Conservation (phyloP, 1,140 invertebrate species). For the fruit fly (Drosophila melanogaster) region Release_6_plus_ISO1_MT NC_004354.4:19756501-19757000, state of each 20-base stretch:
- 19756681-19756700: constrained; percentile 96
- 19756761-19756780: constrained; percentile 91
- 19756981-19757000: not conserved
- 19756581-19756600: not conserved
- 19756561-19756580: too few species aligned
- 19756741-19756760: constrained; percentile 91
- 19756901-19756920: constrained; percentile 97
- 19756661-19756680: constrained; percentile 92
- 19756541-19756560: constrained; percentile 75
- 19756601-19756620: constrained; percentile 87
- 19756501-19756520: constrained; percentile 94
- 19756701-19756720: constrained; percentile 98
- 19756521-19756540: constrained; percentile 91
- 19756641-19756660: constrained; percentile 92
- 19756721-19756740: constrained; percentile 97
- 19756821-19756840: not conserved
- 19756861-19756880: constrained; percentile 90
- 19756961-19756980: constrained; percentile 93
- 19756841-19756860: too few species aligned
- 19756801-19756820: constrained; percentile 86
- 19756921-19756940: constrained; percentile 94
- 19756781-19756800: constrained; percentile 92
- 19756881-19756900: constrained; percentile 97
- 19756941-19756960: constrained; percentile 93
- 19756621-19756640: constrained; percentile 90